These are phyloP conservation scores for Crossaster papposus DNA, from an alignment of 53 echinoderm and acorn worm species.

Conservation along the genomic window DNA sequence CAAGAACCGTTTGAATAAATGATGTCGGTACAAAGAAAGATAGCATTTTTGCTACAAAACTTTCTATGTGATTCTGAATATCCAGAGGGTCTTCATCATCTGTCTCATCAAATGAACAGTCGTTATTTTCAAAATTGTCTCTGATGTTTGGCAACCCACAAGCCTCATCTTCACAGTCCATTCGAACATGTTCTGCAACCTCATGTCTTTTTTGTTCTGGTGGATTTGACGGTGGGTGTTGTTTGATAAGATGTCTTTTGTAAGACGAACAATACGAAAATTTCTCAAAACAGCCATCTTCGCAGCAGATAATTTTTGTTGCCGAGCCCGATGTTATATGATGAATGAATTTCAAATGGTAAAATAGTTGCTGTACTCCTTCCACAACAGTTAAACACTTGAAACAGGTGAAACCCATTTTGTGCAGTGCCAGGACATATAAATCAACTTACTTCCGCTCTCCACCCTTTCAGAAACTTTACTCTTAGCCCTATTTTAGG, in stretches of 20 bases:
- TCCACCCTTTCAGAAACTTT: conserved; percentile 1
- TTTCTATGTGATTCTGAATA: not conserved
- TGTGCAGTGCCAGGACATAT: not conserved
- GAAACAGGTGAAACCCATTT: not conserved
- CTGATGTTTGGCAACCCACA: not conserved
- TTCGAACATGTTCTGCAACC: not conserved
- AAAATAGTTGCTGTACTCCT: conserved; percentile 10
- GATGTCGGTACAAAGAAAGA: conserved; percentile 7
- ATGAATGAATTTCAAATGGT: not conserved
- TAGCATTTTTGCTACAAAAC: not conserved
- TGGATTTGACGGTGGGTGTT: not conserved
- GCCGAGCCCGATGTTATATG: not conserved
- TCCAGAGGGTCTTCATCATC: not conserved
- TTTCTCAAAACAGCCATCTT: conserved; percentile 11
- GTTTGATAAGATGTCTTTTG: not conserved
- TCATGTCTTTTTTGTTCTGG: not conserved
- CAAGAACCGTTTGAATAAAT: conserved; percentile 21
- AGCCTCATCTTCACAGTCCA: not conserved
- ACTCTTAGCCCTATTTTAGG: conserved; percentile 2
- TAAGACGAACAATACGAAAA: conserved; percentile 5
- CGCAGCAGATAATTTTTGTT: not conserved
- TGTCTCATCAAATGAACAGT: not conserved
- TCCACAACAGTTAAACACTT: not conserved
- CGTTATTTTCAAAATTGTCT: not conserved
- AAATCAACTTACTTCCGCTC: not conserved